Evolutionary conservation across 2,888 invertebrate species (phyloP).

Genomic region (Melieria omissa): DNA sequence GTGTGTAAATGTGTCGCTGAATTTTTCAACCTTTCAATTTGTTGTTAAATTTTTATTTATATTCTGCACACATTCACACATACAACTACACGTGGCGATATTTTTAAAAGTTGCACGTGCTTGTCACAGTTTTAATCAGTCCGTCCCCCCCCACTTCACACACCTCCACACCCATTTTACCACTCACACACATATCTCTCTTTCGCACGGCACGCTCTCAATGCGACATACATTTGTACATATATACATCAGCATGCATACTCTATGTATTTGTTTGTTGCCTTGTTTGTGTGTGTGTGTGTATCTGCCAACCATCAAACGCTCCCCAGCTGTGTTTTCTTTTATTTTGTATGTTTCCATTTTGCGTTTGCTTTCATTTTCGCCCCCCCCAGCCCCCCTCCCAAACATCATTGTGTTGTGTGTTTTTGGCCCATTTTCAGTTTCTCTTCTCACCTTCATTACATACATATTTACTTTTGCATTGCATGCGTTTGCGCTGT

Average conservation of each 20-base stretch:
- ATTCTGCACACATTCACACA: background rate
- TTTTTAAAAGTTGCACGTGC: conserved; percentile 1
- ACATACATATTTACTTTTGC: background rate
- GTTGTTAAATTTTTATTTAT: background rate
- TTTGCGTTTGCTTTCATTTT: background rate
- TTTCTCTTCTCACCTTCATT: background rate
- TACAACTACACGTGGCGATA: background rate
- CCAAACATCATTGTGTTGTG: background rate
- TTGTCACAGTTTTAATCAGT: background rate
- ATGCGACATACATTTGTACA: background rate
- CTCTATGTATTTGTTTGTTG: too few relatives aligned
- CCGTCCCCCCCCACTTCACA: background rate
- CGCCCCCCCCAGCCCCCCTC: background rate
- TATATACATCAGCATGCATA: too few relatives aligned
- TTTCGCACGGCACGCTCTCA: background rate
- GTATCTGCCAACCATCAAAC: background rate
- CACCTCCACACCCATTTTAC: background rate
- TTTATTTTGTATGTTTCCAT: background rate
- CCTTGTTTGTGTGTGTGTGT: background rate
- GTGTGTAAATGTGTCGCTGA: background rate
- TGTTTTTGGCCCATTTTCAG: conserved; percentile 6
- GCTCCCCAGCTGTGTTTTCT: conserved; percentile 11
- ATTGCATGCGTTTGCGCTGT: background rate
- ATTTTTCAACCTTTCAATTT: background rate
- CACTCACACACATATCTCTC: background rate